A percentile compares a stretch with the other conserved stretches of the same genome.
These are phyloP conservation scores for Hipparchia sbordonii DNA, from an alignment of 2,888 invertebrate genomes.

Conservation along the genomic window DNA sequence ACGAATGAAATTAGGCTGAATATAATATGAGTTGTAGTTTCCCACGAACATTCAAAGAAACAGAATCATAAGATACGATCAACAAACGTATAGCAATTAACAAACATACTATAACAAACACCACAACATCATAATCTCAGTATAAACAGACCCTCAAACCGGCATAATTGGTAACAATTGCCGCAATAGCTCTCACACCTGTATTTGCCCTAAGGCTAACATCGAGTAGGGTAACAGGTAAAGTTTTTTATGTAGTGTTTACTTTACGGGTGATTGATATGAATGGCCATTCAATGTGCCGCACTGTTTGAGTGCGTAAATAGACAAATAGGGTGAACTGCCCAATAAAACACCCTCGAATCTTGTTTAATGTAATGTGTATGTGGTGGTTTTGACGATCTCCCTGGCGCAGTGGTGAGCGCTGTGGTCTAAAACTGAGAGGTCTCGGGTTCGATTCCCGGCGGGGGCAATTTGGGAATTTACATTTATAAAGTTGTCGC, in stretches of 20 bases:
- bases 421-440: too few relatives aligned
- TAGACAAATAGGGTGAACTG: conserved; percentile 15
- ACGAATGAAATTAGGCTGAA: too few relatives aligned
- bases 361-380: too few relatives aligned
- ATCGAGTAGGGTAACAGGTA: conserved; percentile 45
- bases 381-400: too few relatives aligned
- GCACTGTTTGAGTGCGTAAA: conserved; percentile 7
- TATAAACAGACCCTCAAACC: conserved; percentile 30
- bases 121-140: conserved; percentile 28
- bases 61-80: conserved; percentile 25
- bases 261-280: conserved; percentile 22
- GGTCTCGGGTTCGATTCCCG: too few relatives aligned
- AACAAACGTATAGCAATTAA: conserved; percentile 2
- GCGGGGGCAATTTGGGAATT: too few relatives aligned
- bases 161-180: conserved; percentile 21
- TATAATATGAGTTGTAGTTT: neutral
- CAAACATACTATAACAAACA: neutral
- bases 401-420: too few relatives aligned
- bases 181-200: conserved; percentile 55
- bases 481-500: too few relatives aligned
- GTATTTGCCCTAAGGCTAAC: conserved; percentile 70
- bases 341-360: neutral
- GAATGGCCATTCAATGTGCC: conserved; percentile 7
- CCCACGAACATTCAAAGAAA: conserved; percentile 1
- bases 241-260: conserved; percentile 27